phyloP scores from a whole-genome alignment of 2,888 invertebrate species.

The Hoplodrina ambigua region DNA sequence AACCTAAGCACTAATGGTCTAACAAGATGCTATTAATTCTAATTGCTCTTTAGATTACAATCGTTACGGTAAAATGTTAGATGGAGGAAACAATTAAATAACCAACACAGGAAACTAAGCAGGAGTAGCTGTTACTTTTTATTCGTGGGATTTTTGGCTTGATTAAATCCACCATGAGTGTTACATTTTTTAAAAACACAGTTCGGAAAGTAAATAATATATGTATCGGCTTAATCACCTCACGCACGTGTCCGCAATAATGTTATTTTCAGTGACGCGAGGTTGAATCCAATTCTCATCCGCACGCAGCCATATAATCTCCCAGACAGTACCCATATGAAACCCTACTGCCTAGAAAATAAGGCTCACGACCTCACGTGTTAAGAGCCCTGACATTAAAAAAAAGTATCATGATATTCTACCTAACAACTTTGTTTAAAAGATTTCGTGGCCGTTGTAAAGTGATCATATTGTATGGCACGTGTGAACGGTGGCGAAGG shows the following conservation, averaged over 20 bases:
- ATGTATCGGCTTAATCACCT: constrained; percentile 73
- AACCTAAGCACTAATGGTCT: constrained; percentile 38
- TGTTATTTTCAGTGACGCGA: constrained; percentile 84
- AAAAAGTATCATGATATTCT: constrained; percentile 48
- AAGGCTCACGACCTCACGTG: constrained; percentile 65
- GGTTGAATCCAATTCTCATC: constrained; percentile 81
- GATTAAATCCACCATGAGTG: constrained; percentile 37
- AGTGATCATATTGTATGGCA: constrained; percentile 64
- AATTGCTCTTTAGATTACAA: constrained; percentile 62
- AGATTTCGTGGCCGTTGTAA: constrained; percentile 61
- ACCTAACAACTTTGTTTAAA: constrained; percentile 53
- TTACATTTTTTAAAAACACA: constrained; percentile 50
- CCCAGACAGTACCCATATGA: constrained; percentile 73
- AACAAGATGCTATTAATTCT: constrained; percentile 64
- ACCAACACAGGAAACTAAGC: constrained; percentile 63
- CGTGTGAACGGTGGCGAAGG: constrained; percentile 68
- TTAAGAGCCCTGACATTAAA: constrained; percentile 48
- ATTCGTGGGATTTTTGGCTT: constrained; percentile 46
- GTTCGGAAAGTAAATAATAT: constrained; percentile 67
- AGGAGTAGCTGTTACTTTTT: constrained; percentile 43
- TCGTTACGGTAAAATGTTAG: constrained; percentile 65
- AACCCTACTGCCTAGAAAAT: constrained; percentile 79
- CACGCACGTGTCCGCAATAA: constrained; percentile 80
- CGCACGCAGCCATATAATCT: constrained; percentile 84
- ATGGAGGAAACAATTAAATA: constrained; percentile 69